Conservation (phyloP, 2,113 vertebrate species). For the Bungarus multicinctus region DNA sequence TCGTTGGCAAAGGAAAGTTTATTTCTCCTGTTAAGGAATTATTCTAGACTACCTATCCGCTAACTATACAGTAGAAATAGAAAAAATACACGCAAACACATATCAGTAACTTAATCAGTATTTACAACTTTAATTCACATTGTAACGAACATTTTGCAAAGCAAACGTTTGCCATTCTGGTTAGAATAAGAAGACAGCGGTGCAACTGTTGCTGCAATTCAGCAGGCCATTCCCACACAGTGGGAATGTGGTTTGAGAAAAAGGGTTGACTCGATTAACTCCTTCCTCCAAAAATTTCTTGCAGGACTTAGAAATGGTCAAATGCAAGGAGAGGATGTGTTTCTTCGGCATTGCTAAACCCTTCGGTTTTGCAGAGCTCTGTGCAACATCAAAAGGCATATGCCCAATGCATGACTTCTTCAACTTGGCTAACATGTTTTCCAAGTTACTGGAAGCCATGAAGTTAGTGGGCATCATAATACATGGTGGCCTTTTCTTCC, state of each 20-base stretch:
- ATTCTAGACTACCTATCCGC: not conserved
- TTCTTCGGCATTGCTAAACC: not conserved
- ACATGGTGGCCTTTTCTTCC: not conserved
- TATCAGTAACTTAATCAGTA: not conserved
- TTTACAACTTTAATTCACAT: conserved; percentile 55
- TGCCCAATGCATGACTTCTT: not conserved
- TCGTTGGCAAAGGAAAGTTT: not conserved
- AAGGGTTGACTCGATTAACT: not conserved
- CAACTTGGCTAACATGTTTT: not conserved
- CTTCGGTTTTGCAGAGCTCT: not conserved
- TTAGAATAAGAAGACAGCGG: not conserved
- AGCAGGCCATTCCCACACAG: conserved; percentile 2
- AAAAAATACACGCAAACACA: not conserved
- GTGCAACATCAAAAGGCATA: not conserved
- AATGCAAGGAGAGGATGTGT: conserved; percentile 2
- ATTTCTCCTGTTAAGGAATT: not conserved
- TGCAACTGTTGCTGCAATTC: not conserved
- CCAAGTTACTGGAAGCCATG: not conserved
- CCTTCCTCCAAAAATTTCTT: not conserved
- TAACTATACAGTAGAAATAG: not conserved
- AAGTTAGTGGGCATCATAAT: conserved; percentile 5
- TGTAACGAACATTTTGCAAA: conserved; percentile 11
- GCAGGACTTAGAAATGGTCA: not conserved
- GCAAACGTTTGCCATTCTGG: not conserved
- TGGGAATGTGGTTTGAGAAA: not conserved